Base-by-base conservation (phyloP, 2,113 vertebrate genomes). In the Antidorcas marsupialis region DNA sequence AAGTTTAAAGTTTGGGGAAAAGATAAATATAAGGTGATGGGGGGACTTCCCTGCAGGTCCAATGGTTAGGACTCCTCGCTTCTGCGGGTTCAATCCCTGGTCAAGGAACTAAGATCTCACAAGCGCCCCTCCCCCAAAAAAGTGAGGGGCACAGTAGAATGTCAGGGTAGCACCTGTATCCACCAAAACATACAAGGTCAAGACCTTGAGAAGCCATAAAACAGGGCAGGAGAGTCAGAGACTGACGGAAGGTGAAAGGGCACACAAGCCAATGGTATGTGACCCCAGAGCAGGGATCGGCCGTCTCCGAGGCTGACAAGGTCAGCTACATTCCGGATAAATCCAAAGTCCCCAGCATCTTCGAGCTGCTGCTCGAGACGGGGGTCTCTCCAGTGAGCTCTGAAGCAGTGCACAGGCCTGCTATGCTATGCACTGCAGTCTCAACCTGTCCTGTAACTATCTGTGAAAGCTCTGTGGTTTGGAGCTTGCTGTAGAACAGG, bases 201-300 rank as follows among this genome's bases (percentile, higher is more conserved):
- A 78, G 21, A 30, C n/a, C 47, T 74, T 36, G 10, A 3, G 16
- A 67, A 50, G 23, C 30, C 53, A 6, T 6, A 25, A 55, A 43
- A 36, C 47, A 30, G 81, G 57, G 28, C 62, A 33, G 52, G 3
- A 87, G 89, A 55, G 27, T 33, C 25, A 50, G 55, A 17, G 36
- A 45, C 1, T 5, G 33, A 76, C 2, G 13, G 6, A 28, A 45
- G 10, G 11, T 1, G 16, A 23, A n/a, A 86, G 47, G 7, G 39
- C 36, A 36, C 5, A 4, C 5, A 2, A 50, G 79, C 47, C 14
- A 27, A 4, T 1, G 5, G 47, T 3, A 11, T 36, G n/a, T 5
- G 25, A n/a, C 3, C 5, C 45, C 1, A 0, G 2, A 25, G 47
- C 8, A 13, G 33, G 7, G 15, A 17, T 1, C 0, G 2, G 55